A percentile compares a stretch with the other conserved stretches of the same genome.
Conservation (phyloP, 2,113 vertebrate species). For the Ctenomys sociabilis region DNA sequence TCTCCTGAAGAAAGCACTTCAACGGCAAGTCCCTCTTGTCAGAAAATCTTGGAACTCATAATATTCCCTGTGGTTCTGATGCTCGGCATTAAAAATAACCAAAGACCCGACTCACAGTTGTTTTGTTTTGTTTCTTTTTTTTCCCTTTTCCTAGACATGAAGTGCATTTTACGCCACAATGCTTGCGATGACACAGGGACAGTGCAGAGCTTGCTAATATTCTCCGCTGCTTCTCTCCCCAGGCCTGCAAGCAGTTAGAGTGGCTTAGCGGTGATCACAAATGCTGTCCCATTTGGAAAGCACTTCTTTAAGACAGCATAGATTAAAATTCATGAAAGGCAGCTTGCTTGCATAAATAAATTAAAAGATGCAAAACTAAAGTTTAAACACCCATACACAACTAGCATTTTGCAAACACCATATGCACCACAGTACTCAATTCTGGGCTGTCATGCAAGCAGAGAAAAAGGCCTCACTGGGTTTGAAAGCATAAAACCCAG, state of each 20-base stretch:
- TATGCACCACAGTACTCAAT: constrained; percentile 73
- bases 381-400: constrained; percentile 83
- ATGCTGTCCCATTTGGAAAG: constrained; percentile 82
- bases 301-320: constrained; percentile 79
- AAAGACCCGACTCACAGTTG: constrained; percentile 75
- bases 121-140: constrained; percentile 23
- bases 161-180: constrained; percentile 86
- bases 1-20: constrained; percentile 78
- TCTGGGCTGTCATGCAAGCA: constrained; percentile 78
- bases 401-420: constrained; percentile 83
- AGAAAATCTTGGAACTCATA: constrained; percentile 83
- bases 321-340: constrained; percentile 85
- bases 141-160: constrained; percentile 78
- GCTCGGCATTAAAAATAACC: constrained; percentile 84
- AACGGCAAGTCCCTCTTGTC: constrained; percentile 74
- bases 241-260: constrained; percentile 80
- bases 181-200: constrained; percentile 81
- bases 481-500: constrained; percentile 71
- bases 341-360: constrained; percentile 85
- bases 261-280: constrained; percentile 76
- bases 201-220: constrained; percentile 82
- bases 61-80: constrained; percentile 79
- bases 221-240: constrained; percentile 77
- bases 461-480: constrained; percentile 70
- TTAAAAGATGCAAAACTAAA: constrained; percentile 84